Base-by-base conservation (phyloP, 2,888 invertebrate species). In the Lithophane semibrunnea region DNA sequence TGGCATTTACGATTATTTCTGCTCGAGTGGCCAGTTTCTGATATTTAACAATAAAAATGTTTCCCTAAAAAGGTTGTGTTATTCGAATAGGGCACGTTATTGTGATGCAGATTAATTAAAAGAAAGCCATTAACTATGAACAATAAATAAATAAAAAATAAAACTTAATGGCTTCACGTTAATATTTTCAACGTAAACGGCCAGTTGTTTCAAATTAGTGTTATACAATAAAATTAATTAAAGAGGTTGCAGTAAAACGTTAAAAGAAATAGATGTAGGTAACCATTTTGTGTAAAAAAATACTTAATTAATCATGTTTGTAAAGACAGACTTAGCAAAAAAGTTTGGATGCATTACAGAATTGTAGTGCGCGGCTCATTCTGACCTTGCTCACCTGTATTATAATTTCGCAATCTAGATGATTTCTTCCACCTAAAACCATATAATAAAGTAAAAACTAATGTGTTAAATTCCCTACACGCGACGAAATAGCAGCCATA, bases 401-500 rank as follows among this genome's bases (percentile, higher is more conserved):
- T 29, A 54, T 54, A 21, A 60, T 21, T 47, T 47, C 12, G 42
- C 37, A 60, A 79, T 56, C 1, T 18, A 56, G 8, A 2, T 24
- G 56, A 42, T 64, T 66, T 24, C 13, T 75, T 37, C 18, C 13
- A 49, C 24, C 24, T 24, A 37, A 8, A n/a, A 8, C 13, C 2
- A 5, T 58, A n/a, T 54, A 24, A 49, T 16, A 73, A 85, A 77
- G 47, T 24, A 29, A 13, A 58, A 72, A 47, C 21, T 0, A 29
- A 66, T 24, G 44, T 70, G 79, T 72, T 37, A 37, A 56, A 67
- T 73, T 49, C 8, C 18, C 9, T 29, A 61, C 77, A 86, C 71
- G 82, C 86, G 24, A 86, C 61, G 21, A 60, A 74, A 77, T 77
- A 76, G 64, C 77, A 83, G 75, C 73, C 68, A 84, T 77, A 79